Conservation (phyloP, 2,888 invertebrate species). For the Eupithecia abbreviata region DNA sequence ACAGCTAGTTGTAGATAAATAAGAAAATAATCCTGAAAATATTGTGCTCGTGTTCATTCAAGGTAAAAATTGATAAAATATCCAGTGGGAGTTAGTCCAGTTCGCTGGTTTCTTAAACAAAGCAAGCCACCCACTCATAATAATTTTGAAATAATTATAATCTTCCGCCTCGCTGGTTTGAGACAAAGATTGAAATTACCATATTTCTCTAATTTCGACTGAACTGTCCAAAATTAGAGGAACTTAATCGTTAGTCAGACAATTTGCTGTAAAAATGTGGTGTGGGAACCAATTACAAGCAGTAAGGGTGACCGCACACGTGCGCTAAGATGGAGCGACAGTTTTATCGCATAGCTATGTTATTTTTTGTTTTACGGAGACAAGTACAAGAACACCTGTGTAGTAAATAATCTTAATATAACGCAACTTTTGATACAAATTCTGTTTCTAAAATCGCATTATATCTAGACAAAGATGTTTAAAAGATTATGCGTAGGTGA, state of each 20-base stretch:
- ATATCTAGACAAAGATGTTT: too few relatives aligned
- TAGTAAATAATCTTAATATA: too few relatives aligned
- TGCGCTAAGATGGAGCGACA: constrained; percentile 21
- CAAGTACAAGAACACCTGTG: background rate
- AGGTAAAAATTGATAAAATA: constrained; percentile 54
- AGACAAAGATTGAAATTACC: constrained; percentile 79
- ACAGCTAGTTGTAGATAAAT: background rate
- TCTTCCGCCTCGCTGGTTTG: constrained; percentile 75
- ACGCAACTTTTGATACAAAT: too few relatives aligned
- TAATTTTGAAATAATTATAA: constrained; percentile 80
- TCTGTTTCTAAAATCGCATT: too few relatives aligned
- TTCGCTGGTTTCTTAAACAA: constrained; percentile 58
- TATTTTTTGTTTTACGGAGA: background rate
- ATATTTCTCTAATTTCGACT: constrained; percentile 79
- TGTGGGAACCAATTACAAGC: constrained; percentile 71
- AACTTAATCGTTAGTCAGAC: constrained; percentile 68
- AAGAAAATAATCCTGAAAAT: background rate
- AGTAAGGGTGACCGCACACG: constrained; percentile 49
- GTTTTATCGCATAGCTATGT: background rate
- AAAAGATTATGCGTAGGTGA: too few relatives aligned
- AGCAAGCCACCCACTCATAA: constrained; percentile 64
- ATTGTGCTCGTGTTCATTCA: constrained; percentile 21
- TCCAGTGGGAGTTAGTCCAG: constrained; percentile 56
- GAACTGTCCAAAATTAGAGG: constrained; percentile 79
- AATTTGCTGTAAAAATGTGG: constrained; percentile 74